Evolutionary conservation across 2,797 vertebrate genomes (phyloP).

Genomic region (Pangasius macronema): DNA sequence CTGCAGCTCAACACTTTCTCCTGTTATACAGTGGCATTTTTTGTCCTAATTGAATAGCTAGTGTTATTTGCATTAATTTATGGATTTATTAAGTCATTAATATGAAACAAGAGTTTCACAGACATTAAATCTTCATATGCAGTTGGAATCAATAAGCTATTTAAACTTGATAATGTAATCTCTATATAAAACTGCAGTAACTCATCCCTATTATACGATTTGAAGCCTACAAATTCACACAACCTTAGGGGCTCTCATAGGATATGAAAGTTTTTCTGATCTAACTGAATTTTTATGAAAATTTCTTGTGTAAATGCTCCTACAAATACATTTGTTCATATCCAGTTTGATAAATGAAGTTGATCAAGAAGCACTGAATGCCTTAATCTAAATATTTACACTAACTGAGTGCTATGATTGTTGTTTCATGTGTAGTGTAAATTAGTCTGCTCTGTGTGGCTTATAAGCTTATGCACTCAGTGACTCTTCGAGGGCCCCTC

Average conservation of each 20-base stretch:
- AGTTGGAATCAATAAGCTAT: neutral
- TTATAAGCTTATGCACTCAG: constrained; percentile 46
- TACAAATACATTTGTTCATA: neutral
- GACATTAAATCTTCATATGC: neutral
- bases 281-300: neutral
- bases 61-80: neutral
- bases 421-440: constrained; percentile 9
- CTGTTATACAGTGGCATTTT: neutral
- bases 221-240: neutral
- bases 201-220: neutral
- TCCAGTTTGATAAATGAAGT: neutral
- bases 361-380: neutral
- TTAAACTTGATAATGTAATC: neutral
- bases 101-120: neutral
- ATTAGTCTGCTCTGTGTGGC: constrained; percentile 26
- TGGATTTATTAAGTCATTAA: neutral
- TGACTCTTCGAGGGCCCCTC: constrained; percentile 55
- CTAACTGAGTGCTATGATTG: neutral
- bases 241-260: neutral
- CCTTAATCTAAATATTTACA: constrained; percentile 32
- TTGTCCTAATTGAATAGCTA: neutral
- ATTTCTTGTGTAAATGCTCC: neutral
- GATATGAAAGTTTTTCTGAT: neutral
- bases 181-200: neutral
- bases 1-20: neutral